Base-by-base conservation (phyloP, 92 coral and sea anemone species). In the Meandrina meandrites region DNA sequence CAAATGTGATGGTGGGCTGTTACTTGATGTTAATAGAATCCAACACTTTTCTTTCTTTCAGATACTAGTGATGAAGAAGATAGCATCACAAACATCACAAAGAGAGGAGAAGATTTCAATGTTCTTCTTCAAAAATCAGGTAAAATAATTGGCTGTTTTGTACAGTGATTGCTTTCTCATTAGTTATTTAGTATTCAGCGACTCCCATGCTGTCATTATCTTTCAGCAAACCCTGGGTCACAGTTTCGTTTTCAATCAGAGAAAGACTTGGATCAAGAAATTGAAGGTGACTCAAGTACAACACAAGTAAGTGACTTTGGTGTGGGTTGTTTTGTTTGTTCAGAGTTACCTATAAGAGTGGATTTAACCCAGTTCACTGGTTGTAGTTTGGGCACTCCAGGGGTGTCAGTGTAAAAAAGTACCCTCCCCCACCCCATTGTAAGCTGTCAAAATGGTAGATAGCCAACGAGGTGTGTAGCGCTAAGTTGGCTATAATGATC, bases 191-290 rank as follows among this genome's bases (percentile, higher is more conserved):
- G 13, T 31, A 34, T 69, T 69, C 1, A 68, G 10, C 6, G 37
- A 6, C n/a, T 73, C 28, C 57, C 30, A 18, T 73, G 45, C 51
- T 86, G 1, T 24, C 48, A 37, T 56, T 80, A 4, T 75, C n/a
- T 74, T 70, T 34, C 77, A 95, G 99, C 90, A 24, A 91, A 87
- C 68, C 91, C 97, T 14, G 86, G 91, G 16, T 91, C 99, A 56
- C 96, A 93, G 79, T 97, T 95, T 76, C 93, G 92, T 62, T 95
- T 97, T 75, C 93, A 95, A 58, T 90, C 92, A 76, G 99, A 97
- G 66, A 93, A 95, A 79, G 98, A 95, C 81, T 97, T 98, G 99
- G 97, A 95, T 58, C 56, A 82, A 56, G 85, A 86, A 54, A 62
- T 27, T n/a, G 78, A 80, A 48, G 79, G 50, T 37, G 64, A 54